These are phyloP conservation scores for Crossaster papposus DNA, from an alignment of 53 echinoderm and acorn worm genomes.

Conservation along the genomic window DNA sequence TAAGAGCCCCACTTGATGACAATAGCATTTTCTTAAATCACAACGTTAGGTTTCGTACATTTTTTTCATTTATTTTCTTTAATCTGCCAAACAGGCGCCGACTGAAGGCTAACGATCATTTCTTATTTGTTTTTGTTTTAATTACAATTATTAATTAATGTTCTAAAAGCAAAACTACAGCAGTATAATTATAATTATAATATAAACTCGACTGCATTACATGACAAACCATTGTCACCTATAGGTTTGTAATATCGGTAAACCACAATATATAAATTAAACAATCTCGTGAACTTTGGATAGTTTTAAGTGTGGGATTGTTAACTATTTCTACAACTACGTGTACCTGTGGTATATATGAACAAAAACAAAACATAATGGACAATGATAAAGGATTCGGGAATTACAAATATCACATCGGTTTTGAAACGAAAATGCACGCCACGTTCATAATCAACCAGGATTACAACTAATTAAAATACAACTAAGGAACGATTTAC, in stretches of 20 bases:
- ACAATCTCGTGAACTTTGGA: slow-evolving; percentile 42
- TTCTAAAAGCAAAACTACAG: slow-evolving; percentile 58
- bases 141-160: slow-evolving; percentile 36
- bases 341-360: background rate
- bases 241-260: slow-evolving; percentile 6
- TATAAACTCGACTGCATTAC: slow-evolving; percentile 45
- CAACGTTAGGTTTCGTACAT: slow-evolving; percentile 18
- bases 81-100: slow-evolving; percentile 42
- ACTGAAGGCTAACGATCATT: slow-evolving; percentile 6
- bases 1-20: background rate
- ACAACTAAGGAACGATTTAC: background rate
- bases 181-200: slow-evolving; percentile 45
- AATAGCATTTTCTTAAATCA: slow-evolving; percentile 12
- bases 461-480: background rate
- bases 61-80: slow-evolving; percentile 25
- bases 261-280: slow-evolving; percentile 42
- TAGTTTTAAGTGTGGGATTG: slow-evolving; percentile 23
- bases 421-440: background rate
- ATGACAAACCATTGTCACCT: background rate
- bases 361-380: background rate
- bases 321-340: slow-evolving; percentile 9
- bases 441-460: background rate
- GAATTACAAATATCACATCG: background rate
- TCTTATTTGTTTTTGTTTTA: too few relatives aligned
- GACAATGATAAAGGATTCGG: background rate